Base-by-base conservation (phyloP, 2,888 invertebrate species). In the Deroplatys truncata region DNA sequence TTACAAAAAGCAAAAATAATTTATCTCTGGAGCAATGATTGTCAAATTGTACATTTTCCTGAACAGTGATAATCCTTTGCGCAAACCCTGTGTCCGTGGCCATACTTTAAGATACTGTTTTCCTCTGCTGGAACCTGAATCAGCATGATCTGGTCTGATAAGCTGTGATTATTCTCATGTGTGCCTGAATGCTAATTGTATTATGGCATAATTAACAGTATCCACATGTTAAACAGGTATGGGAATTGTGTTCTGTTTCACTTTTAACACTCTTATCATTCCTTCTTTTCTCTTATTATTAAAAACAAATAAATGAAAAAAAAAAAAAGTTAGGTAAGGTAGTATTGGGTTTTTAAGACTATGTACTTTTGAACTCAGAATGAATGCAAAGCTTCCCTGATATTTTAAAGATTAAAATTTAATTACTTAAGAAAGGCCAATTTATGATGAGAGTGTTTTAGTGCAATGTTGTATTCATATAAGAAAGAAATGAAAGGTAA, bases 131-230 rank as follows among this genome's bases (percentile, higher is more conserved):
- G 89, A 89, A 89, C 89, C 89, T 89, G 89, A 29, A 89, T 86
- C 82, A 86, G 72, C 56, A 28, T 86, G 89, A 86, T 86, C 85
- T 86, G 35, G 86, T 83, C 89, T 86, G 86, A 86, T 86, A 89
- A 89, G 86, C 89, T 89, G 89, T 89, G 89, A 89, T 89, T 89
- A 86, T 89, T 86, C 89, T 86, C 89, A 82, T 89, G 28, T 89
- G 89, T 89, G 89, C 89, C 89, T 89, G 86, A 89, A 88, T 43
- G 84, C 84, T 84, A 31, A 88, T 56, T 35, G 72, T 49, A 88
- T 49, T 31, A 83, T 84, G 28, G 49, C 25, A 84, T 49, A 88
- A 84, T 84, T 28, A 56, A 82, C 84, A 84, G 56, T 84, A 84
- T 88, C 88, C 84, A 89, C 84, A 89, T 85, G 20, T 85, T 28